Conservation (phyloP, 2,797 vertebrate species). For the Muscicapa striata region DNA sequence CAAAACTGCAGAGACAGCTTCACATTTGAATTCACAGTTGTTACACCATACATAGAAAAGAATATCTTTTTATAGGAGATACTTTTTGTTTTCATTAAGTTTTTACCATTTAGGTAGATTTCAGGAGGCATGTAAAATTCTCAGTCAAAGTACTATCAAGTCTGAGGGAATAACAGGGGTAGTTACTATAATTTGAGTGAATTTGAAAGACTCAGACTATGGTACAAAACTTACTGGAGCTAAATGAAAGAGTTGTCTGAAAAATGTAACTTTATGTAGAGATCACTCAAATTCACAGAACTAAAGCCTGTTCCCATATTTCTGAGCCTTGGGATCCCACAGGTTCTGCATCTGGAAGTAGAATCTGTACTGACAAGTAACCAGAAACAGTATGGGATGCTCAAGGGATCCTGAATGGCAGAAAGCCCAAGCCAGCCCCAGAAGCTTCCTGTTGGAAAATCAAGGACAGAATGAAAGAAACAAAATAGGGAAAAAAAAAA, state of each 20-base stretch:
- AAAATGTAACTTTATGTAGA: neutral
- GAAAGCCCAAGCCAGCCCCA: neutral
- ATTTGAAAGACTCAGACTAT: neutral
- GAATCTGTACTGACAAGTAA: neutral
- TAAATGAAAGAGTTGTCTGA: neutral
- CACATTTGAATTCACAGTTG: neutral
- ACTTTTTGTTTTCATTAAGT: neutral
- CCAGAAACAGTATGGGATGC: neutral
- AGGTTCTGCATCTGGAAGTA: neutral
- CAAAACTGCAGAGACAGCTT: slow-evolving; percentile 23
- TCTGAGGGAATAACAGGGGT: neutral
- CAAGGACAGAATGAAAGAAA: neutral
- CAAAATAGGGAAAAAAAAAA: neutral
- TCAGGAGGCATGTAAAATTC: neutral
- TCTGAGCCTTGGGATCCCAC: neutral
- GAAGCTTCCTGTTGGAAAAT: neutral
- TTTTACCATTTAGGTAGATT: neutral
- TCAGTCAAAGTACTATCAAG: neutral
- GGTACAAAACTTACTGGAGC: neutral
- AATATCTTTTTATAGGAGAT: neutral
- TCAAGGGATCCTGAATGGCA: neutral
- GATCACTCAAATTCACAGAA: neutral
- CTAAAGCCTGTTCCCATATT: neutral
- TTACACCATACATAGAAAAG: neutral
- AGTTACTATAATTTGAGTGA: neutral